Evolutionary conservation across 2,888 invertebrate species (phyloP).

Genomic region (Augiades crinisus): DNA sequence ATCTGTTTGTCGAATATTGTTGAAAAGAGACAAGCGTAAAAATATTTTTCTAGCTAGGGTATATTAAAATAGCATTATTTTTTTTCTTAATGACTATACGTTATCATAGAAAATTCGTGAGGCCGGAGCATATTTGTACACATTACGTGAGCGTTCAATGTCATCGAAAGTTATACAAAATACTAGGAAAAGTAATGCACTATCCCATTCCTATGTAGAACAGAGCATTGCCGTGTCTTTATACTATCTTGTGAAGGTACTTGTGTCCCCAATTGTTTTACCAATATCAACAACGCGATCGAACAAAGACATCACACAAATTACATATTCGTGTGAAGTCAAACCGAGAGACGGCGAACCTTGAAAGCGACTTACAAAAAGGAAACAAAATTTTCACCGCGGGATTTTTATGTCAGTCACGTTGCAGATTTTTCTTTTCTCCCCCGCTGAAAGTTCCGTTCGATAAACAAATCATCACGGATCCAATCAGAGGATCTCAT

Average conservation of each 20-base stretch:
- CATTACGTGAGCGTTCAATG: too few species aligned
- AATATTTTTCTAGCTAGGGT: too few species aligned
- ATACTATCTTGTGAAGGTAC: neutral
- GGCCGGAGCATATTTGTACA: too few species aligned
- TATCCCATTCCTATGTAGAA: too few species aligned
- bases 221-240: too few species aligned
- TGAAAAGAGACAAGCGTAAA: too few species aligned
- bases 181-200: too few species aligned
- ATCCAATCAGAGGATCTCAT: constrained; percentile 54
- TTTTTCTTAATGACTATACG: too few species aligned
- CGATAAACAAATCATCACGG: constrained; percentile 61
- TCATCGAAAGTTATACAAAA: too few species aligned
- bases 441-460: constrained; percentile 43
- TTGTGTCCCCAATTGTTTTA: constrained; percentile 26
- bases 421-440: constrained; percentile 45
- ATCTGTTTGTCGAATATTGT: too few species aligned
- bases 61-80: too few species aligned
- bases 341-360: constrained; percentile 22
- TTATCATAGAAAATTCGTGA: too few species aligned
- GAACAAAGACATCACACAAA: constrained; percentile 17
- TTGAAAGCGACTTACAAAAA: constrained; percentile 53
- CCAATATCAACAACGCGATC: constrained; percentile 19
- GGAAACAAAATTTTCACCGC: constrained; percentile 56
- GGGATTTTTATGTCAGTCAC: constrained; percentile 68
- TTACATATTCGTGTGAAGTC: constrained; percentile 19